Base-by-base conservation (phyloP, 2,113 vertebrate genomes). In the Echinops telfairi region DNA sequence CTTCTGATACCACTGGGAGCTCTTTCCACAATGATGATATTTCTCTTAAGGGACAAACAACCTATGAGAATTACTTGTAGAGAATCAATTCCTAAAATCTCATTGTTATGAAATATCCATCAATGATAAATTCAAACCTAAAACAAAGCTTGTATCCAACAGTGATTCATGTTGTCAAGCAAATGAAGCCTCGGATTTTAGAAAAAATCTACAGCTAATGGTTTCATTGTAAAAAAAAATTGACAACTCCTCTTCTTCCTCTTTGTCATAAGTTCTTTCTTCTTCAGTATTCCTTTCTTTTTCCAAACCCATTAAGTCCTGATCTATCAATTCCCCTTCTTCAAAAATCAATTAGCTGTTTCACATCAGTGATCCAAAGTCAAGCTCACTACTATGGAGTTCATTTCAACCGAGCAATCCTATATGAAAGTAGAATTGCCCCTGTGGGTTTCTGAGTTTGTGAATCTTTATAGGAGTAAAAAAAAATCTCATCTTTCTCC, bases 51-150 rank as follows among this genome's bases (percentile, higher is more conserved):
- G 29, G 91, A 82, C 22, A 85, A 86, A 93, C 40, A 86, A 93
- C 40, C 53, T 33, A 90, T 40, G 8, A 66, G 66, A 89, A 71
- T 8, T 71, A 81, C 73, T 68, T 94, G 84, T 95, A 95, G 36
- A 92, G 77, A 84, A 95, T 91, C 4, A 60, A 89, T 81, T 64
- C 62, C 85, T 64, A 84, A 94, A 91, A 76, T 68, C 33, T 66
- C n/a, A 58, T 47, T 85, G 14, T 90, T 96, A 91, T 81, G 82
- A 47, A 89, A 25, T 89, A 91, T 60, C 90, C 60, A 12, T 43
- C 86, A 86, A 87, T 57, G 53, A 96, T 77, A 91, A 95, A 83
- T 20, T 81, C 70, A 60, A 90, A 86, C 4, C 66, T 89, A 66
- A 92, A 92, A 78, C 58, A 82, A 87, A 92, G 29, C 78, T 40